phyloP scores from a whole-genome alignment of 2,113 vertebrate genomes.

The Macquaria ambigua region DNA sequence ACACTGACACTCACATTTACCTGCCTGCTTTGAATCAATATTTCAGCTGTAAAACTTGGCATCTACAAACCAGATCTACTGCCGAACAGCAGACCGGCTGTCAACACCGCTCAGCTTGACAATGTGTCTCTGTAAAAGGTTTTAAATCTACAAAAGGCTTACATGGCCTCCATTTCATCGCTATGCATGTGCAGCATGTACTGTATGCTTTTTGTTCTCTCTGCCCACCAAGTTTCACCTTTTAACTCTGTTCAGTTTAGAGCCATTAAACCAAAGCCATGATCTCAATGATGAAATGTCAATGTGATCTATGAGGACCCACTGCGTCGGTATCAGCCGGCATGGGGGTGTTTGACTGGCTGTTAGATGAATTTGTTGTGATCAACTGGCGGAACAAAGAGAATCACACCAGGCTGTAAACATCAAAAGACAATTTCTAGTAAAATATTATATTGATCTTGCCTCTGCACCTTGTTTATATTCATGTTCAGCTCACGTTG shows the following conservation, averaged over 20 bases:
- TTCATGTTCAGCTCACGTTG: neutral
- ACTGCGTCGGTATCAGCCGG: neutral
- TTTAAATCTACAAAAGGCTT: slow-evolving; percentile 32
- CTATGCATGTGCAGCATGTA: neutral
- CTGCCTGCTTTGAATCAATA: slow-evolving; percentile 33
- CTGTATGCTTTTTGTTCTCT: neutral
- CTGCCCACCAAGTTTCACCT: neutral
- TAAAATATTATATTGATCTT: slow-evolving; percentile 4
- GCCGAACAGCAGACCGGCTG: slow-evolving; percentile 40
- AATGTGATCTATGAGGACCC: slow-evolving; percentile 21
- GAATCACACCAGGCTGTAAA: neutral
- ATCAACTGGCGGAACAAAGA: slow-evolving; percentile 15
- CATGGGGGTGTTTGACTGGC: neutral
- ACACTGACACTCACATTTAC: slow-evolving; percentile 29
- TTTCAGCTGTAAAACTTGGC: slow-evolving; percentile 40
- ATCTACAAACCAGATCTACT: slow-evolving; percentile 20
- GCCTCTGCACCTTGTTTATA: slow-evolving; percentile 1
- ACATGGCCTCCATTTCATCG: slow-evolving; percentile 23
- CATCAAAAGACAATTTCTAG: neutral
- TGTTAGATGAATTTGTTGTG: neutral
- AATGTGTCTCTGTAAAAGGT: slow-evolving; percentile 28
- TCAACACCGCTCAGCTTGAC: slow-evolving; percentile 39
- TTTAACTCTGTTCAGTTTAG: neutral
- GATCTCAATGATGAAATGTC: slow-evolving; percentile 27
- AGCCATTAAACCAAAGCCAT: slow-evolving; percentile 23